Evolutionary conservation across 2,113 vertebrate genomes (phyloP), one percentile per base, ranked within the genome.

Genomic region (Ceyx melanurus): DNA sequence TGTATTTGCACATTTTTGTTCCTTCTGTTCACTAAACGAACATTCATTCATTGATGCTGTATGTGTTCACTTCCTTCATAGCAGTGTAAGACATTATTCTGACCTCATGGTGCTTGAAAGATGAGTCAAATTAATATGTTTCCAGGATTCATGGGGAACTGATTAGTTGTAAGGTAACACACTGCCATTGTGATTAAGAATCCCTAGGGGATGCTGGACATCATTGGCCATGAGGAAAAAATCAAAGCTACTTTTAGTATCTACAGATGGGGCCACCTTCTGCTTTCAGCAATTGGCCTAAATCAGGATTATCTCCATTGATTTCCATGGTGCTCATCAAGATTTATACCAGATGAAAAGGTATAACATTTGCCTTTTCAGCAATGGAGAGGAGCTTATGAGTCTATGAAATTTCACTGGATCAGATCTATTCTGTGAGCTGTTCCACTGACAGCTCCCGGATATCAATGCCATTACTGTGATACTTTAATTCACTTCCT

Each of bases 171-270:
- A 95, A 96, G 95, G 91, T 93, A 95, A 46, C 89, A 96, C 93
- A 94, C 94, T 96, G 93, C 82, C 92, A 90, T 94, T 76, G 66
- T 90, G 90, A 95, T 92, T 90, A 94, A 97, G 94, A 94, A 96
- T 94, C 92, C 86, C 78, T 97, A 85, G 86, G 90, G 94, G 87
- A 92, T 94, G 86, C 93, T 95, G 94, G 92, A 94, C 92, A 95
- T 92, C 95, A 94, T 80, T 89, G 95, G 85, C 84, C 94, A 92
- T 96, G 95, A 96, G 92, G 94, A 96, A 96, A 96, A 93, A 95
- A 96, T 96, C 94, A 96, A 96, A 96, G 87, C 86, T 94, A 95
- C 94, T 96, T 96, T 96, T 94, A 96, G 95, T 93, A 94, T 88
- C 94, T 94, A 92, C 94, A 94, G 94, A 95, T 96, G 95, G 95